Conservation (phyloP, 2,797 vertebrate species). For the Aratinga solstitialis region DNA sequence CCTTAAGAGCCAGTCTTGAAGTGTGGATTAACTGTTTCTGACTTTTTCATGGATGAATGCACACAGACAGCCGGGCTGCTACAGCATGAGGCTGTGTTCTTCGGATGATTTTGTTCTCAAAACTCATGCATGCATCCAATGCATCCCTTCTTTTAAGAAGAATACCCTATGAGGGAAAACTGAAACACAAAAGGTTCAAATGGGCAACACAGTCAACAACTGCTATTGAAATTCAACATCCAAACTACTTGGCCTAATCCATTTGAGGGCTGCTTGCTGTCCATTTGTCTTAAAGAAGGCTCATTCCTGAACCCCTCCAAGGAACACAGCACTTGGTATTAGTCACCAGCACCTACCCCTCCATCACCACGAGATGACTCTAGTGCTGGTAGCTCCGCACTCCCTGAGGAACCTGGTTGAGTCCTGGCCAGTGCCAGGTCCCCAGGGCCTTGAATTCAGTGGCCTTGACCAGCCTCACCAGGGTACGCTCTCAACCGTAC, state of each 20-base stretch:
- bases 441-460: rapidly evolving
- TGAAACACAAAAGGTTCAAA: not conserved
- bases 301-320: not conserved
- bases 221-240: not conserved
- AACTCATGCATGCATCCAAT: not conserved
- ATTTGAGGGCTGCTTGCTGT: not conserved
- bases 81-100: not conserved
- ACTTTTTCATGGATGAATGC: not conserved
- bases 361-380: not conserved
- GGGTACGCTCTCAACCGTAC: no score
- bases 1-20: not conserved
- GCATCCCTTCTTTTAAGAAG: not conserved
- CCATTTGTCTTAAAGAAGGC: not conserved
- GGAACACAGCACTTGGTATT: not conserved
- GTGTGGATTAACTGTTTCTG: not conserved
- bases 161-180: not conserved
- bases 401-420: not conserved
- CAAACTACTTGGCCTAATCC: not conserved
- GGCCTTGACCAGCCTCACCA: not conserved
- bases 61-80: not conserved
- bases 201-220: not conserved
- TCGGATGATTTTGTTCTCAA: not conserved
- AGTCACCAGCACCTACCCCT: not conserved
- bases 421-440: not conserved
- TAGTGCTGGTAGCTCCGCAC: not conserved